Conservation (phyloP, 2,888 invertebrate species). For the Dasysyrphus albostriatus region DNA sequence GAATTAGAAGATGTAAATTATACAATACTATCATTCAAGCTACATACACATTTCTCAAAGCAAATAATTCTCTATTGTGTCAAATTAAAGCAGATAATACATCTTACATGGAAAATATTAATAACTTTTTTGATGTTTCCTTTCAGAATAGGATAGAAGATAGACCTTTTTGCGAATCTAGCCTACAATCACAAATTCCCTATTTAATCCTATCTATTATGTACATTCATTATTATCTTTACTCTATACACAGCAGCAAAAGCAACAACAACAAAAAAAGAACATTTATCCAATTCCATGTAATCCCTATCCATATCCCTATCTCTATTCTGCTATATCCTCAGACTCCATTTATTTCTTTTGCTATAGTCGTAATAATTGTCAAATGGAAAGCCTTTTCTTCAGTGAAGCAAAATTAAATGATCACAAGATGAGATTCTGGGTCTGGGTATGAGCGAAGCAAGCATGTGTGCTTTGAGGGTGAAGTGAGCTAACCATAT, state of each 20-base stretch:
- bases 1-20: too few relatives aligned
- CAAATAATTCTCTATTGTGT: neutral
- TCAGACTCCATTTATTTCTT: neutral
- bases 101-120: neutral
- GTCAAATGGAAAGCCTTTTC: slow-evolving; percentile 31
- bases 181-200: slow-evolving; percentile 5
- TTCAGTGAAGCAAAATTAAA: slow-evolving; percentile 49
- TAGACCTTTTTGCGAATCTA: neutral
- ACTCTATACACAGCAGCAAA: neutral
- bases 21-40: neutral
- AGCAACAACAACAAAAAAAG: neutral
- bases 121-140: neutral
- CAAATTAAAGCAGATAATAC: neutral
- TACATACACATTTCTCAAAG: neutral
- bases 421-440: slow-evolving; percentile 41
- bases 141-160: neutral
- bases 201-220: slow-evolving; percentile 20
- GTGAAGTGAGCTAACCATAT: neutral
- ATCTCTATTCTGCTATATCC: neutral
- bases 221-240: slow-evolving; percentile 4
- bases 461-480: neutral
- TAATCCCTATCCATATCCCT: slow-evolving; percentile 1
- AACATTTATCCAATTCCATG: slow-evolving; percentile 26
- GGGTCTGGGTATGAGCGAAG: neutral
- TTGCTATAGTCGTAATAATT: slow-evolving; percentile 6